Evolutionary conservation across 2,113 vertebrate genomes (phyloP).

Genomic region (Cercocebus atys): DNA sequence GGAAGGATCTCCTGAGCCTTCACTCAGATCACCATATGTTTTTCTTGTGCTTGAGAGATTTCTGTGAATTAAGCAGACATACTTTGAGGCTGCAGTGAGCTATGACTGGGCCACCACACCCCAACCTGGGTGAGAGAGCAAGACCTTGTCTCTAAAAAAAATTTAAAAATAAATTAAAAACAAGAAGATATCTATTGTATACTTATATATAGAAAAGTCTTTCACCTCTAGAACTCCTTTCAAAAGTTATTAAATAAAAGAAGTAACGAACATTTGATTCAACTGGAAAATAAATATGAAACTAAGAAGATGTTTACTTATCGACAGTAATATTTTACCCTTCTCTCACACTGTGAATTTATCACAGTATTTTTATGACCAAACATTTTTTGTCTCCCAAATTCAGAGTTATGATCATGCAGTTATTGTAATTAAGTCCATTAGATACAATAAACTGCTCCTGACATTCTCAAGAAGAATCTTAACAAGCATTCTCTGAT

Average conservation of each 20-base stretch:
- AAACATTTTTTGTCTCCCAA: no score
- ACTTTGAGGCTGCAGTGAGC: no score
- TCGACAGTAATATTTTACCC: conserved; percentile 66
- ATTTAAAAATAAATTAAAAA: no score
- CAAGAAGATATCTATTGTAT: not conserved
- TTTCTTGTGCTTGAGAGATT: no score
- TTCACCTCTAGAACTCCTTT: conserved; percentile 40
- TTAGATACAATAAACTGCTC: conserved; percentile 55
- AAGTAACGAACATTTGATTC: conserved; percentile 64
- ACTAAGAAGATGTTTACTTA: conserved; percentile 44
- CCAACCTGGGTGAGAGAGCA: no score
- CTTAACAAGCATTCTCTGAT: conserved; percentile 65
- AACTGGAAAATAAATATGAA: conserved; percentile 57
- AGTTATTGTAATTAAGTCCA: conserved; percentile 76
- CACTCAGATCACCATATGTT: no score
- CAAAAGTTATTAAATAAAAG: conserved; percentile 32
- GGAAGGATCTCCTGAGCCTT: no score
- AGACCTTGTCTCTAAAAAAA: no score
- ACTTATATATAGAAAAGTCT: not conserved
- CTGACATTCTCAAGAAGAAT: conserved; percentile 69
- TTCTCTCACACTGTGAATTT: no score
- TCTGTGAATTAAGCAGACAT: no score
- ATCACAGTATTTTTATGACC: conserved; percentile 57
- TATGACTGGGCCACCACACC: no score
- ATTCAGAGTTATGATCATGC: conserved; percentile 68